These are phyloP conservation scores for Palythoa heliodiscus DNA, from an alignment of 92 coral and sea anemone species.

Conservation along the genomic window DNA sequence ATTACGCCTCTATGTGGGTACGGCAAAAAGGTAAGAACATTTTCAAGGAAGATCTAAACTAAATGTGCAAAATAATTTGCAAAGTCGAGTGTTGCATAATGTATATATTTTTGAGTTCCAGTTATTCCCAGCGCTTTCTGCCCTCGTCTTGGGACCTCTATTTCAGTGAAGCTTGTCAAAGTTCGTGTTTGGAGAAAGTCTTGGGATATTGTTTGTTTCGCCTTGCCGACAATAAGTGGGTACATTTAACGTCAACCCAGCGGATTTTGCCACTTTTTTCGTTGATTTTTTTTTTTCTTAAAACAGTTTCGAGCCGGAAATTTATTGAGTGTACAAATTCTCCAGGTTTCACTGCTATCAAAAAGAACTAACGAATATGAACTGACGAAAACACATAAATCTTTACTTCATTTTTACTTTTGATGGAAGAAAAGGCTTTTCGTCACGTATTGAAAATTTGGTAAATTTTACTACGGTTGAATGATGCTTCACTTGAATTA, in stretches of 20 bases:
- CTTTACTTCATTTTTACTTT: background rate
- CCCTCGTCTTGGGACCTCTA: no score
- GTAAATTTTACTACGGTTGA: background rate
- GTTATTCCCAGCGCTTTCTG: no score
- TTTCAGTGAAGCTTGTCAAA: background rate
- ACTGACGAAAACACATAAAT: background rate
- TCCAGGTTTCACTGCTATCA: background rate
- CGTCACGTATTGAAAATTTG: background rate
- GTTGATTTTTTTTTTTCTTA: background rate
- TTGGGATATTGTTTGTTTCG: background rate
- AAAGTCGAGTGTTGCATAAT: background rate
- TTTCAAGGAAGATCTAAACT: background rate
- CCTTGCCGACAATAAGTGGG: background rate
- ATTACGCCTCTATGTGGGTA: background rate
- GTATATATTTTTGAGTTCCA: no score
- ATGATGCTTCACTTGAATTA: background rate
- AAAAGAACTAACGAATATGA: background rate
- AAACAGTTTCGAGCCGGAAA: constrained; percentile 41
- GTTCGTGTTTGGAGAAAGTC: background rate
- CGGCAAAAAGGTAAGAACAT: constrained; percentile 31
- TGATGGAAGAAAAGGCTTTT: background rate
- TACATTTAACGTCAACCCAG: background rate
- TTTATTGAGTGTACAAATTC: constrained; percentile 6
- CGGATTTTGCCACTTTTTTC: background rate
- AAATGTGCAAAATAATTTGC: background rate